Evolutionary conservation across 2,888 invertebrate genomes (phyloP), one percentile per base, ranked within the genome.

Genomic region (Melinaea marsaeus): DNA sequence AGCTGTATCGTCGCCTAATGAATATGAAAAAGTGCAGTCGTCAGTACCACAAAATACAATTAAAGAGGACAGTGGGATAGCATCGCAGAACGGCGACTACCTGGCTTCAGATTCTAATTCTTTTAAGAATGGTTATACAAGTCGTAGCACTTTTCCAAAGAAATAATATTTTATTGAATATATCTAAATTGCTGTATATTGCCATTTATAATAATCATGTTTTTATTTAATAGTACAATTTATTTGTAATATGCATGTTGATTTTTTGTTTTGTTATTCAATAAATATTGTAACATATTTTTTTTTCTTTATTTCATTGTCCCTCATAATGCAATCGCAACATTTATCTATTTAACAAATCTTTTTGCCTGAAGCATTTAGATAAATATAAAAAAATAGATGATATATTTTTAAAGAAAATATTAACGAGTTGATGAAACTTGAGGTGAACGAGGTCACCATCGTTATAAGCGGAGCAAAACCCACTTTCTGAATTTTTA

Each of bases 51-150:
- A 85, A 65, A 79, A 71, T 64, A 62, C 78, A n/a, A 69, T 81
- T 0, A 91, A 91, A 64, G 87, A 88, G 32, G 90, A 90, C 13
- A 85, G 82, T 65, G 86, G 89, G 62, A 76, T 84, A 11, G 74
- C 69, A 33, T 67, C 74, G 0, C 84, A 83, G 13, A 81, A 71
- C 51, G 77, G 74, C 63, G 90, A 91, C 45, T 89, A 86, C 54
- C 70, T 80, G 32, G 74, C 78, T 0, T 76, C 85, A 4, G 88
- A 89, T 55, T 73, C 82, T 3, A 83, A 73, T 60, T 71, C 79
- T 58, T 89, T 88, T 64, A 90, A 90, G 65, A 85, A 71, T 60
- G 68, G 79, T 0, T 90, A 87, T 62, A 73, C 80, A 11, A 72
- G 78, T 66, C 81, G 83, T 58, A 79, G 74, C 35, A 64, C 83